Evolutionary conservation across 2,888 invertebrate species (phyloP).

Genomic region (Andrena minutula): DNA sequence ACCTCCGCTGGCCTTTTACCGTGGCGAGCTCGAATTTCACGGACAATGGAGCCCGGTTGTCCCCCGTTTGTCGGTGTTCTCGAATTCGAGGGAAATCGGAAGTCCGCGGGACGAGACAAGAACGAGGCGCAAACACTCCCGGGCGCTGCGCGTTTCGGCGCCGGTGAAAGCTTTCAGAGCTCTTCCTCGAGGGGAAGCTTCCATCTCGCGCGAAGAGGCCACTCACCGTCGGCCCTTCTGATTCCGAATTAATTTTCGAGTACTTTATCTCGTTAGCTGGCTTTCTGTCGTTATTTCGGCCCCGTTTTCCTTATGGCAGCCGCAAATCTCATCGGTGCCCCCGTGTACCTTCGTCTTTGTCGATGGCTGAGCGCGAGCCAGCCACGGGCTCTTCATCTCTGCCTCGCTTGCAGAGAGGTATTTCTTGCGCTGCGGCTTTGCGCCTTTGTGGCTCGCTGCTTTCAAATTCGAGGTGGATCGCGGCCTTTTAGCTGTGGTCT

Average conservation of each 20-base stretch:
- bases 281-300: too few relatives aligned
- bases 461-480: too few relatives aligned
- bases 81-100: constrained; percentile 44
- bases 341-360: too few relatives aligned
- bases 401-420: too few relatives aligned
- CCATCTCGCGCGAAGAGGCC: background rate
- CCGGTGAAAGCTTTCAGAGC: constrained; percentile 29
- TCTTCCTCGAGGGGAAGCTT: background rate
- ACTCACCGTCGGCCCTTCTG: background rate
- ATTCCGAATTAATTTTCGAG: background rate
- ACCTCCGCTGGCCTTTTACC: constrained; percentile 36
- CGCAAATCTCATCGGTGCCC: too few relatives aligned
- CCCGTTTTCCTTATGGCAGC: too few relatives aligned
- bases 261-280: too few relatives aligned
- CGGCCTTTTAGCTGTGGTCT: too few relatives aligned
- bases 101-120: constrained; percentile 23
- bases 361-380: too few relatives aligned
- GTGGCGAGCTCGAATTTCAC: constrained; percentile 65
- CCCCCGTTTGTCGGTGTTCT: constrained; percentile 34
- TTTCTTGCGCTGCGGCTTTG: too few relatives aligned
- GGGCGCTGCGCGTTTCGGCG: constrained; percentile 24
- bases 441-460: too few relatives aligned
- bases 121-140: constrained; percentile 31
- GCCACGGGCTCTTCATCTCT: too few relatives aligned
- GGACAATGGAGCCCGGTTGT: constrained; percentile 52